Conservation (phyloP, 2,113 vertebrate genomes). For the Anguilla japonica region DNA sequence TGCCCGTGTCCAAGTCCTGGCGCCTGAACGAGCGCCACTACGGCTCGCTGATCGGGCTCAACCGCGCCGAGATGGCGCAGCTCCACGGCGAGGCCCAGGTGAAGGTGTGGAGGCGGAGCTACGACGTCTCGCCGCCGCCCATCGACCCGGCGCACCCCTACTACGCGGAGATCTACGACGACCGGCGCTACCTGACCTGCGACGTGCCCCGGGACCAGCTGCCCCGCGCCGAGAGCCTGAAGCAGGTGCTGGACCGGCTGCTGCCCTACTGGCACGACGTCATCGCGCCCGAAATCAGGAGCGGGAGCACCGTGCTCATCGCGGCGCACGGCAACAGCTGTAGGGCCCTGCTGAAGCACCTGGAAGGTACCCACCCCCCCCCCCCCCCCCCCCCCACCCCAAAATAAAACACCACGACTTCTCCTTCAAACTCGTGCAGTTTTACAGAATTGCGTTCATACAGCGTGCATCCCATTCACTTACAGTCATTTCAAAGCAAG, state of each 20-base stretch:
- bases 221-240: conserved; percentile 87
- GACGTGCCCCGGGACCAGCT: conserved; percentile 80
- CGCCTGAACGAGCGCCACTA: conserved; percentile 95
- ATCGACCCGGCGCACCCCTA: conserved; percentile 88
- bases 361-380: conserved; percentile 86
- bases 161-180: conserved; percentile 85
- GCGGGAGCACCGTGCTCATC: conserved; percentile 84
- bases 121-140: conserved; percentile 82
- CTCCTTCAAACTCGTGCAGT: not conserved
- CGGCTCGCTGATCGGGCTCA: conserved; percentile 88
- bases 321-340: conserved; percentile 96
- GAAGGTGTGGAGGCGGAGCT: conserved; percentile 90
- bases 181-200: conserved; percentile 83
- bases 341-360: conserved; percentile 89
- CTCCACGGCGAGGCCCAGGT: conserved; percentile 93
- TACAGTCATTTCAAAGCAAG: no score
- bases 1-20: conserved; percentile 88
- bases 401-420: not conserved
- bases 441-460: no score
- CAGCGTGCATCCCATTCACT: no score
- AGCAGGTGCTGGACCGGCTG: conserved; percentile 89
- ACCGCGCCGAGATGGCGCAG: conserved; percentile 89
- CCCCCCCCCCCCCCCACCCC: conserved; percentile 66
- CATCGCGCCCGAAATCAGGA: conserved; percentile 84
- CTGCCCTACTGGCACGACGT: conserved; percentile 90